Conservation (phyloP, 2,888 invertebrate genomes). For the Drosophila anomelani region DNA sequence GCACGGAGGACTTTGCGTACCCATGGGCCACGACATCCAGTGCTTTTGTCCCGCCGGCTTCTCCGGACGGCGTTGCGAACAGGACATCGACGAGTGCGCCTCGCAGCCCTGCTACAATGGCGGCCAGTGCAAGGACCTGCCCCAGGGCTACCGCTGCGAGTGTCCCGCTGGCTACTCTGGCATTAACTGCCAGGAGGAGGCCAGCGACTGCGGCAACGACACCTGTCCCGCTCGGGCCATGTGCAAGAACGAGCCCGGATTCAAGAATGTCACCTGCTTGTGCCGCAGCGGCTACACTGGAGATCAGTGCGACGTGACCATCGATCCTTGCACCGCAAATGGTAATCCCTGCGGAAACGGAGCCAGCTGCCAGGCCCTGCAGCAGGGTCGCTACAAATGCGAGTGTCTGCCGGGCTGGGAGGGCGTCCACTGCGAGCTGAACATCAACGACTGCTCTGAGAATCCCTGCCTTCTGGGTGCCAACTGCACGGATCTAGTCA, state of each 20-base stretch:
- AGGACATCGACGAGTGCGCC: conserved; percentile 97
- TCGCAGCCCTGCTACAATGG: conserved; percentile 97
- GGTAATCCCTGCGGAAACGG: conserved; percentile 97
- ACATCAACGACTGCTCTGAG: conserved; percentile 96
- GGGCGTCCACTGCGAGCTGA: conserved; percentile 96
- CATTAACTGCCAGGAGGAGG: conserved; percentile 97
- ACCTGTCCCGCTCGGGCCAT: conserved; percentile 98
- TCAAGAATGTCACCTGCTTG: conserved; percentile 95
- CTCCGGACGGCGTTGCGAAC: conserved; percentile 96
- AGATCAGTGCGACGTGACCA: conserved; percentile 94
- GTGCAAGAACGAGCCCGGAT: conserved; percentile 97
- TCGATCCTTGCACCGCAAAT: conserved; percentile 94
- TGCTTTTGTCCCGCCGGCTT: conserved; percentile 98
- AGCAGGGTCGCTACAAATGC: conserved; percentile 96
- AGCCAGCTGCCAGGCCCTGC: conserved; percentile 94
- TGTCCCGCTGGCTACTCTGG: conserved; percentile 95
- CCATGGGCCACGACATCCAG: conserved; percentile 94
- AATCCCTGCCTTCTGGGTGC: conserved; percentile 95
- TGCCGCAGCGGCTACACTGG: conserved; percentile 98
- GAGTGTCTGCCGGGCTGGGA: conserved; percentile 99
- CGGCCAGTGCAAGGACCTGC: conserved; percentile 95
- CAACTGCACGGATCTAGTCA: conserved; percentile 96
- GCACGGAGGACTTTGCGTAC: conserved; percentile 95
- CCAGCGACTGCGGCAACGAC: conserved; percentile 93
- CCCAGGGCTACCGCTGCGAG: conserved; percentile 96